Conservation (phyloP, 1,140 invertebrate genomes). For the Zaprionus davidi region DNA sequence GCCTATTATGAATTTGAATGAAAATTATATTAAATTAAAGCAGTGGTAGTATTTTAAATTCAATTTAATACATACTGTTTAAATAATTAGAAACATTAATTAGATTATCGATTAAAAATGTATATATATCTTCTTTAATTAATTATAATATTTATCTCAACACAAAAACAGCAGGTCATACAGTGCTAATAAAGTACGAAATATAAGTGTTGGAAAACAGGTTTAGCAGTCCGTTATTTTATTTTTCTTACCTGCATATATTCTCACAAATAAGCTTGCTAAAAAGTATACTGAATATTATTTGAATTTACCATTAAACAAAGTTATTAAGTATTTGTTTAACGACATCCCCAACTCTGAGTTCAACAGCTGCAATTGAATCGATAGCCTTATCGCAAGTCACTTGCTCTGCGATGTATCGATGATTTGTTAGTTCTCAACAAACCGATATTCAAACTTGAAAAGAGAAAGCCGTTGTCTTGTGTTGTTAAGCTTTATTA, state of each 20-base stretch:
- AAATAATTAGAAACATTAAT: background rate
- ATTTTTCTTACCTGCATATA: background rate
- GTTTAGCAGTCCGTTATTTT: background rate
- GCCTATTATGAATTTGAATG: background rate
- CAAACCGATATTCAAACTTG: slow-evolving; percentile 8
- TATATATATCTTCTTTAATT: no score
- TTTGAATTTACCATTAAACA: no score
- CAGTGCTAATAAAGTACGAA: background rate
- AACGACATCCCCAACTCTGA: background rate
- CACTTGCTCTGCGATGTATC: slow-evolving; percentile 7
- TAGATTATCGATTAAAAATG: no score
- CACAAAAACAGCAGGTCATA: background rate
- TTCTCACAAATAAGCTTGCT: background rate
- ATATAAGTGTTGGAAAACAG: background rate
- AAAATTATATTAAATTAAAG: background rate
- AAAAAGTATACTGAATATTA: background rate
- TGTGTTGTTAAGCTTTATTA: slow-evolving; percentile 57
- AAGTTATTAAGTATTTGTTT: background rate
- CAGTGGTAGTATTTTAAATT: background rate
- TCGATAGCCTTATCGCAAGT: background rate
- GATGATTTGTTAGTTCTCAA: background rate
- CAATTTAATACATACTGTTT: background rate
- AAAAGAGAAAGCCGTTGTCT: background rate
- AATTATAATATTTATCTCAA: no score
- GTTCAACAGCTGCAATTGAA: background rate